Percentiles rank a stretch among this genome's conserved stretches.
Conservation (phyloP, 1,140 invertebrate species). For the Euura saliciscinereae region DNA sequence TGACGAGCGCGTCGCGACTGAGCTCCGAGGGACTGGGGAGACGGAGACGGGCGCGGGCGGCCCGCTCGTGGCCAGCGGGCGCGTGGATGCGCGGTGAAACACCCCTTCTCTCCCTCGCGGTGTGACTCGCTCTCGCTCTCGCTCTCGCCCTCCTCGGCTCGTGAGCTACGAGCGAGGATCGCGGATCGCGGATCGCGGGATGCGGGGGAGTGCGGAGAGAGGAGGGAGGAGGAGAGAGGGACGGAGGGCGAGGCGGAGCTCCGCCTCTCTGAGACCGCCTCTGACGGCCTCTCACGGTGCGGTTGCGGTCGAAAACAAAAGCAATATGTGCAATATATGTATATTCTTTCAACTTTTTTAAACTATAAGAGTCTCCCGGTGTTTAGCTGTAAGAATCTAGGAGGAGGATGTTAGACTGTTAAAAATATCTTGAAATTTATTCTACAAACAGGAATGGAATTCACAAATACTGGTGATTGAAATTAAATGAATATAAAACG, state of each 20-base stretch:
- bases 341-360: too few species aligned
- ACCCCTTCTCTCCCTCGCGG: slow-evolving; percentile 27
- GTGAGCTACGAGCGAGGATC: too few species aligned
- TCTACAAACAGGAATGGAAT: too few species aligned
- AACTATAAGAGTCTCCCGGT: too few species aligned
- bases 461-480: too few species aligned
- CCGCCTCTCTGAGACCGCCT: slow-evolving; percentile 17
- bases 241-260: slow-evolving; percentile 31
- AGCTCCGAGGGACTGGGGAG: slow-evolving; percentile 30
- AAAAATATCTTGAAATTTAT: too few species aligned
- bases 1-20: slow-evolving; percentile 61
- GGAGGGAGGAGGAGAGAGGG: slow-evolving; percentile 6
- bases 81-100: background rate
- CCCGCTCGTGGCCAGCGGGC: slow-evolving; percentile 5
- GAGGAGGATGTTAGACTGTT: too few species aligned
- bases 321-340: background rate
- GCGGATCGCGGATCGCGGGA: slow-evolving; percentile 11
- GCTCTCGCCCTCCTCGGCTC: slow-evolving; percentile 23
- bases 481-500: too few species aligned
- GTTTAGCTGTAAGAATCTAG: too few species aligned
- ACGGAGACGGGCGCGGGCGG: slow-evolving; percentile 28
- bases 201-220: slow-evolving; percentile 5
- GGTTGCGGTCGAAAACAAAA: background rate
- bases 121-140: slow-evolving; percentile 21
- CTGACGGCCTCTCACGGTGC: background rate